phyloP scores from a whole-genome alignment of 1,140 invertebrate genomes.

The Galendromus occidentalis region DNA sequence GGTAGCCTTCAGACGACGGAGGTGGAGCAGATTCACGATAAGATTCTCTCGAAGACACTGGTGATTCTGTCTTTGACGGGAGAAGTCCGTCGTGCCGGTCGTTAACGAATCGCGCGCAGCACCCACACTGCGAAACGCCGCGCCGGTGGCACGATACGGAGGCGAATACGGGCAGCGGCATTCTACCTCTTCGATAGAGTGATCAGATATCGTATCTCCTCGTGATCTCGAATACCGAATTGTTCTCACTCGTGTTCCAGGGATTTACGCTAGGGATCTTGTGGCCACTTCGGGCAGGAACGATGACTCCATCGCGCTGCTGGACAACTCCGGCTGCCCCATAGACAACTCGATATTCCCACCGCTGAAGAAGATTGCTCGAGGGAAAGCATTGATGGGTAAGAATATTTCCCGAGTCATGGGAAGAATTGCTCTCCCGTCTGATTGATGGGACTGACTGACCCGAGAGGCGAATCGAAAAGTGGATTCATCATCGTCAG shows the following conservation, averaged over 20 bases:
- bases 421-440: no score
- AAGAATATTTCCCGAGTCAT: not conserved
- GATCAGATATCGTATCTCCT: not conserved
- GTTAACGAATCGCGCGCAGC: no score
- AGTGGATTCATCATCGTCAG: no score
- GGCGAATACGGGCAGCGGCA: no score
- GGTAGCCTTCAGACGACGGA: no score
- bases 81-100: no score
- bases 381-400: conserved; percentile 21
- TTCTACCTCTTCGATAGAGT: not conserved
- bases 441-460: no score
- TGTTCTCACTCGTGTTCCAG: conserved; percentile 22
- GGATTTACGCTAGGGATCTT: conserved; percentile 34
- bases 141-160: no score
- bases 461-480: no score
- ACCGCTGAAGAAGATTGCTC: conserved; percentile 27
- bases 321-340: conserved; percentile 37
- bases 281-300: conserved; percentile 33
- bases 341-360: conserved; percentile 35
- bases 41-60: not conserved
- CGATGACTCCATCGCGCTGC: conserved; percentile 30
- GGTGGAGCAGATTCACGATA: conserved; percentile 13
- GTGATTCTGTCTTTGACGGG: not conserved
- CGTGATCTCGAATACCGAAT: no score
- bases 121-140: no score